These are phyloP conservation scores for Tretioscincus oriximinensis DNA, from an alignment of 2,113 vertebrate species.

Conservation along the genomic window DNA sequence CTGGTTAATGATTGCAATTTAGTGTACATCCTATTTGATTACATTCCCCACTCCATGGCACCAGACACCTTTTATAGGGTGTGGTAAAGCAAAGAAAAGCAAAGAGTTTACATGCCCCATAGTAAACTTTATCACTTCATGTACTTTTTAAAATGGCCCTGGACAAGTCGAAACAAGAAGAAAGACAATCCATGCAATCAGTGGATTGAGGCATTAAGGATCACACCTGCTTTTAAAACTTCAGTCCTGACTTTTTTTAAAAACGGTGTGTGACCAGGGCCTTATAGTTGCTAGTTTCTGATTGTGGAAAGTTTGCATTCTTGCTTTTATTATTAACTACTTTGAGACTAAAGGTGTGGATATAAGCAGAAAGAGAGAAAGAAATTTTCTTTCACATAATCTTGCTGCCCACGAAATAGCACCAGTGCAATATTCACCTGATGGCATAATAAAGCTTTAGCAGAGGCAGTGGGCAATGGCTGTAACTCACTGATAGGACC, in stretches of 20 bases:
- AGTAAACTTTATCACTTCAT: not conserved
- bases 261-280: too few species aligned
- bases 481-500: too few species aligned
- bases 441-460: not conserved
- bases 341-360: too few species aligned
- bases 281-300: not conserved
- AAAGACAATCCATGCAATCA: not conserved
- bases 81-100: not conserved
- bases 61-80: not conserved
- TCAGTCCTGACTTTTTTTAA: too few species aligned
- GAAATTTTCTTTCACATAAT: not conserved
- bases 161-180: not conserved
- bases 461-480: not conserved
- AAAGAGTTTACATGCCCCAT: not conserved
- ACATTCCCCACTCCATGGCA: not conserved
- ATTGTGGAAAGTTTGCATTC: not conserved
- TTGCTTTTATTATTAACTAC: too few species aligned
- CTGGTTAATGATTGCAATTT: constrained; percentile 6
- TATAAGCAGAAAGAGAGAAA: too few species aligned
- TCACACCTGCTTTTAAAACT: too few species aligned
- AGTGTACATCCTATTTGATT: not conserved
- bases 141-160: constrained; percentile 24
- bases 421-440: not conserved
- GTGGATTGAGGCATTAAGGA: not conserved
- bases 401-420: too few species aligned